A percentile compares a stretch with the other conserved stretches of the same genome.
phyloP scores from a whole-genome alignment of 2,888 invertebrate genomes.

The Meandrusa payeni region DNA sequence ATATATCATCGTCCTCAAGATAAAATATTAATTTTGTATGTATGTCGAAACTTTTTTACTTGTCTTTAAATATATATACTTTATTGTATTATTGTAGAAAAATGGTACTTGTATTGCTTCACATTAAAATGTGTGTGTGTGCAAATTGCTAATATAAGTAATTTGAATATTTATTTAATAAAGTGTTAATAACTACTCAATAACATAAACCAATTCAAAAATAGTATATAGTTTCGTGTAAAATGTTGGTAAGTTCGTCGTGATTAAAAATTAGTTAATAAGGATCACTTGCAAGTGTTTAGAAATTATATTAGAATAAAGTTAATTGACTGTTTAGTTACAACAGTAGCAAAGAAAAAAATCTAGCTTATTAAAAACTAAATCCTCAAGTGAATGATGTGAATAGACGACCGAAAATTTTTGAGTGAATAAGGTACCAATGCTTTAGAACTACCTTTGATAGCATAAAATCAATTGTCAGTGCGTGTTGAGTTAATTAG shows the following conservation, averaged over 20 bases:
- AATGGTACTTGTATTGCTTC: too few species aligned
- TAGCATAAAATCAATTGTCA: too few species aligned
- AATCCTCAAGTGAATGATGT: slow-evolving; percentile 48
- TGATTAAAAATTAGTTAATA: slow-evolving; percentile 39
- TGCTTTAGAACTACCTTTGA: too few species aligned
- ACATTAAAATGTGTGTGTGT: too few species aligned
- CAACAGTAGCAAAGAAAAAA: slow-evolving; percentile 66
- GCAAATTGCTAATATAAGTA: too few species aligned
- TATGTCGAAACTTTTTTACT: too few species aligned
- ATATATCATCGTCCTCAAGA: too few species aligned
- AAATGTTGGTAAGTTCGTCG: slow-evolving; percentile 9
- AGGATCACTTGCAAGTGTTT: slow-evolving; percentile 38
- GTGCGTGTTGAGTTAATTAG: slow-evolving; percentile 1
- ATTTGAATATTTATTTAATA: slow-evolving; percentile 1
- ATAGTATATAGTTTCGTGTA: slow-evolving; percentile 6
- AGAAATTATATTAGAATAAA: slow-evolving; percentile 53
- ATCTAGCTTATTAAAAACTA: slow-evolving; percentile 56
- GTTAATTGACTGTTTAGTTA: slow-evolving; percentile 75
- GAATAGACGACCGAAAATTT: slow-evolving; percentile 47
- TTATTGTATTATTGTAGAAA: too few species aligned
- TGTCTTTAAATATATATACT: too few species aligned
- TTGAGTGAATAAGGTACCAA: too few species aligned
- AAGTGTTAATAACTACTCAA: slow-evolving; percentile 13
- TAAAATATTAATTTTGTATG: too few species aligned
- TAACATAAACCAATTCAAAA: slow-evolving; percentile 7